Base-by-base conservation (phyloP, 1,140 invertebrate genomes). In the Brachionus calyciflorus region DNA sequence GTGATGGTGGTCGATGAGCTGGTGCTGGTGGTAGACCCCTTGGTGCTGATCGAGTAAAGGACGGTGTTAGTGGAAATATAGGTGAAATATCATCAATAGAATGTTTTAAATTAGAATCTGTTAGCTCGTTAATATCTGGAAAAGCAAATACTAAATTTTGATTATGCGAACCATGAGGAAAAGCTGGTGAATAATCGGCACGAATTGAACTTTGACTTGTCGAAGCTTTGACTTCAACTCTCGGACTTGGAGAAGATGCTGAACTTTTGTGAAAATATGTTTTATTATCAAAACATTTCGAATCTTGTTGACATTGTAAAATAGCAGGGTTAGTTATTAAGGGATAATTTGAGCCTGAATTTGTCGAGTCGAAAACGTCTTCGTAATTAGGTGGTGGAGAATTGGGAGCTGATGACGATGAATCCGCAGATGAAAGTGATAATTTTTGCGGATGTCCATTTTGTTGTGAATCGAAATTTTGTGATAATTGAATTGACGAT, bases 201-300 rank as follows among this genome's bases (percentile, higher is more conserved):
- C n/a, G 2, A 7, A 14, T 46, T 46, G 14, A 46, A 46, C 44
- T 65, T 26, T 65, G 28, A 40, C 28, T 65, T 41, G 24, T 65
- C 4, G 60, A 17, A 37, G 4, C 19, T 12, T 40, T 57, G 21
- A 21, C 33, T 37, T 65, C 41, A 6, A 24, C 3, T 65, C 44
- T 65, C 2, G 19, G 6, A 65, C 40, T 65, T 44, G 37, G 40
- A 10, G 60, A 44, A 46, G 60, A 65, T 19, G 55, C 30, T 0
- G 55, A 60, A 17, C 55, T 60, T 44, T 65, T 65, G 4, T 73
- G 69, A 73, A 51, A 73, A 73, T 73, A 73, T n/a, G 69, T 73
- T 51, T 73, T 73, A 26, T 73, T 73, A n/a, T 73, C 69, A 55
- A 51, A 73, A 4, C 44, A 73, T 49, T 73, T 73, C 4, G 12